Percentiles rank a stretch among this genome's conserved stretches.
These are phyloP conservation scores for Coreius guichenoti DNA, from an alignment of 2,797 vertebrate species.

Conservation along the genomic window DNA sequence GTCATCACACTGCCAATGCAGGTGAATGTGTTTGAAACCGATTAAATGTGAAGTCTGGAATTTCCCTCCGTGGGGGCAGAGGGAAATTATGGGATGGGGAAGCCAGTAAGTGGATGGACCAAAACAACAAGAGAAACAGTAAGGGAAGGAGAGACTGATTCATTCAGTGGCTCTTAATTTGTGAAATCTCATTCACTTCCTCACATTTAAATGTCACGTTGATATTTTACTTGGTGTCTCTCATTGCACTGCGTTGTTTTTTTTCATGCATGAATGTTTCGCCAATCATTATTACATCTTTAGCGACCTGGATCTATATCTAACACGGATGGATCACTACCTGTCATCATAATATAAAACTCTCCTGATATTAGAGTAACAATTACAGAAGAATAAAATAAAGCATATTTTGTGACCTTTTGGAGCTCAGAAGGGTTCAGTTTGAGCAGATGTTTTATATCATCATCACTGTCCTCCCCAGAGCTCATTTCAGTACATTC, in stretches of 20 bases:
- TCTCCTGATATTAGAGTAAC: too few species aligned
- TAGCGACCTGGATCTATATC: too few species aligned
- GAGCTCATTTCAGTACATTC: too few species aligned
- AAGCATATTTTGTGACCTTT: too few species aligned
- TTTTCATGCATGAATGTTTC: too few species aligned
- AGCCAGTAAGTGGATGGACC: slow-evolving; percentile 31
- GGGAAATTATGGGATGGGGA: slow-evolving; percentile 41
- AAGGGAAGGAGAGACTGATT: slow-evolving; percentile 24
- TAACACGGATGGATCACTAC: too few species aligned
- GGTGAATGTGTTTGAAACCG: slow-evolving; percentile 47
- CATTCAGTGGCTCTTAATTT: background rate
- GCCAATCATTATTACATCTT: too few species aligned
- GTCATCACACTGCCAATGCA: slow-evolving; percentile 23
- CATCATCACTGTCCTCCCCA: too few species aligned
- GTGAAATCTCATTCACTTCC: background rate
- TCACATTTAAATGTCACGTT: background rate
- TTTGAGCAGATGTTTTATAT: too few species aligned
- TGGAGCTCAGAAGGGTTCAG: too few species aligned
- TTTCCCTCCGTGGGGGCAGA: slow-evolving; percentile 45
- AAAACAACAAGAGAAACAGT: slow-evolving; percentile 31
- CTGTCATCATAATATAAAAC: too few species aligned
- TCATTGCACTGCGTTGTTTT: background rate
- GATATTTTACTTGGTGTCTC: background rate
- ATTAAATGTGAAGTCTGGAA: slow-evolving; percentile 48
- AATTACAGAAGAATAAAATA: too few species aligned